phyloP scores from a whole-genome alignment of 2,113 vertebrate species.

The Apodemus sylvaticus region DNA sequence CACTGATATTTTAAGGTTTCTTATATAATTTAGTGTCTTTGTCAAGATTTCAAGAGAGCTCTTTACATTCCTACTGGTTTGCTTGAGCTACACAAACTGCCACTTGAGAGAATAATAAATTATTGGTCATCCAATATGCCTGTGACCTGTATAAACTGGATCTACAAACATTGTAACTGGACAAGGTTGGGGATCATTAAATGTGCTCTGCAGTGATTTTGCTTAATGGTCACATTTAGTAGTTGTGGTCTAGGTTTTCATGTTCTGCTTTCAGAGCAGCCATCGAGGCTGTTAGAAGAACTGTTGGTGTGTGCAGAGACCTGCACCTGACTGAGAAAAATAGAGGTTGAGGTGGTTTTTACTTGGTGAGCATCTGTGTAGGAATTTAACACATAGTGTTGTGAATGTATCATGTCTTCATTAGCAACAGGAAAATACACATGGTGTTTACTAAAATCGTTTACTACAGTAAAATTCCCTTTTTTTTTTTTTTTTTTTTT shows the following conservation, averaged over 20 bases:
- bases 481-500: conserved; percentile 65
- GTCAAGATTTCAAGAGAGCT: neutral
- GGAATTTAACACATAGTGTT: conserved; percentile 34
- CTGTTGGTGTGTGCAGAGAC: conserved; percentile 9
- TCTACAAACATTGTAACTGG: conserved; percentile 66
- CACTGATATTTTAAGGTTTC: conserved; percentile 40
- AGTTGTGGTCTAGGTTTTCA: neutral
- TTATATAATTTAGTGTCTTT: conserved; percentile 38
- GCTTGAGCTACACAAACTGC: conserved; percentile 59
- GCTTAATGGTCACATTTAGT: conserved; percentile 33
- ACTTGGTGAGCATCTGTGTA: conserved; percentile 43
- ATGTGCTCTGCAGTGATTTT: conserved; percentile 46
- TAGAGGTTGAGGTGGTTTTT: conserved; percentile 49
- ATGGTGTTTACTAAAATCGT: conserved; percentile 72
- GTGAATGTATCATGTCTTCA: conserved; percentile 74
- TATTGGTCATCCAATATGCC: conserved; percentile 18
- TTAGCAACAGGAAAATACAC: conserved; percentile 64
- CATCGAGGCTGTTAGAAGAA: neutral
- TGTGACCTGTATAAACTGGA: conserved; percentile 62
- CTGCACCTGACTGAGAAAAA: conserved; percentile 22
- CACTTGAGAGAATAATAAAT: neutral
- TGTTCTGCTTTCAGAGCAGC: neutral
- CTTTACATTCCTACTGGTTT: conserved; percentile 30
- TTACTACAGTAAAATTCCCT: conserved; percentile 63
- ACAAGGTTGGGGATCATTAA: conserved; percentile 46